Evolutionary conservation across 2,113 vertebrate genomes (phyloP).

Genomic region (Oncorhynchus kisutch): DNA sequence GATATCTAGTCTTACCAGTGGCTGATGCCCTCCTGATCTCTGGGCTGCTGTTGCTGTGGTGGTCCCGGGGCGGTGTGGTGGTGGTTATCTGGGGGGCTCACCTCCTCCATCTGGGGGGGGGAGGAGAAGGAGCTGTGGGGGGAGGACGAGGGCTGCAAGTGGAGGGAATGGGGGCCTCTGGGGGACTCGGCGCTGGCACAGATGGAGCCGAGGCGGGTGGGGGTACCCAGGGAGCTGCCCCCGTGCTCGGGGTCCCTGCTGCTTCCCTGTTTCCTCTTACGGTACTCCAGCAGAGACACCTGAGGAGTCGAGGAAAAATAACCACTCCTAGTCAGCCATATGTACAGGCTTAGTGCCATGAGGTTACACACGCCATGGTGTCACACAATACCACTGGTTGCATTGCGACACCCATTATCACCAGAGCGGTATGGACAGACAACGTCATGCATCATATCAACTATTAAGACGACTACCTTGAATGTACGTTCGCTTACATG

Average conservation of each 20-base stretch:
- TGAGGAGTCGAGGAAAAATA: constrained; percentile 45
- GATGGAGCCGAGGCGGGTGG: constrained; percentile 66
- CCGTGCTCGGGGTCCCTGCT: constrained; percentile 77
- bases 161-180: constrained; percentile 54
- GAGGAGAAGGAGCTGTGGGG: constrained; percentile 82
- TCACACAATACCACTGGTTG: constrained; percentile 10
- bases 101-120: constrained; percentile 85
- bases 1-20: constrained; percentile 82
- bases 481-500: not conserved
- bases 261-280: constrained; percentile 90
- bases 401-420: constrained; percentile 28
- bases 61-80: constrained; percentile 43
- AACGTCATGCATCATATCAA: constrained; percentile 58
- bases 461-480: constrained; percentile 38
- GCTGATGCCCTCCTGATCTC: constrained; percentile 80
- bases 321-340: not conserved
- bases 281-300: constrained; percentile 94
- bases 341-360: not conserved
- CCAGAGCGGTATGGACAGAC: constrained; percentile 45
- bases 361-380: constrained; percentile 8
- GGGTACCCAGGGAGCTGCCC: constrained; percentile 77
- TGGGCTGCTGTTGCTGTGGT: constrained; percentile 30
- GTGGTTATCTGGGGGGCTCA: constrained; percentile 79
- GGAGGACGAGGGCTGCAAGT: constrained; percentile 77
- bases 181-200: constrained; percentile 56